A percentile compares a stretch with the other conserved stretches of the same genome.
Conservation (phyloP, 2,888 invertebrate species). For the Monoplex corrugatus region DNA sequence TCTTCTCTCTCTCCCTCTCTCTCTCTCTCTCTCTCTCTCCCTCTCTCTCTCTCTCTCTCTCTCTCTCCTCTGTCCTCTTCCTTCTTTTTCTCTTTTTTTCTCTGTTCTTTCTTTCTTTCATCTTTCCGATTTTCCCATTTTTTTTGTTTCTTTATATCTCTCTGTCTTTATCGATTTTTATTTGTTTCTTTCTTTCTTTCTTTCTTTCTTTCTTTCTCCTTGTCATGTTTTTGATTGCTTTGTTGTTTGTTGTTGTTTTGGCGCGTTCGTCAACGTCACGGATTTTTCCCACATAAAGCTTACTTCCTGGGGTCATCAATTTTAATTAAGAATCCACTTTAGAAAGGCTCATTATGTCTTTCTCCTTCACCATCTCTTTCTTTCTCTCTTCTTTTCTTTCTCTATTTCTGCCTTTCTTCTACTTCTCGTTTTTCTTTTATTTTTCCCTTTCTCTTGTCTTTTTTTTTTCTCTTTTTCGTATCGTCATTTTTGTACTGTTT, state of each 20-base stretch:
- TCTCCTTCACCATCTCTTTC: background rate
- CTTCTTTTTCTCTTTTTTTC: too few species aligned
- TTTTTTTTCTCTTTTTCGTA: background rate
- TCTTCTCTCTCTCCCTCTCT: too few species aligned
- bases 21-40: too few species aligned
- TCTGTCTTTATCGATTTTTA: too few species aligned
- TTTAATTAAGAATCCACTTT: background rate
- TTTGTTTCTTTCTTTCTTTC: background rate
- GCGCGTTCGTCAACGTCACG: background rate
- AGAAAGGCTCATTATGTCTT: background rate
- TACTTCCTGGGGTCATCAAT: background rate
- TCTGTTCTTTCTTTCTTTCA: too few species aligned
- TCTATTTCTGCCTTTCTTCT: background rate
- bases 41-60: too few species aligned
- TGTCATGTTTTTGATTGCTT: background rate
- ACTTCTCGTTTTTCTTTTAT: background rate
- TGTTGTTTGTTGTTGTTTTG: background rate
- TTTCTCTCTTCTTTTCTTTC: background rate
- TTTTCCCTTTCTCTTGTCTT: background rate
- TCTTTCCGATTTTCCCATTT: too few species aligned
- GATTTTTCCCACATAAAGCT: background rate
- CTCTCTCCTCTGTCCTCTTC: too few species aligned
- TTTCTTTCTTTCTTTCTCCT: background rate
- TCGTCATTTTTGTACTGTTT: background rate
- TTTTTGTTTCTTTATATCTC: too few species aligned